These are phyloP conservation scores for Pica pica DNA, from an alignment of 2,113 vertebrate genomes.

Conservation along the genomic window DNA sequence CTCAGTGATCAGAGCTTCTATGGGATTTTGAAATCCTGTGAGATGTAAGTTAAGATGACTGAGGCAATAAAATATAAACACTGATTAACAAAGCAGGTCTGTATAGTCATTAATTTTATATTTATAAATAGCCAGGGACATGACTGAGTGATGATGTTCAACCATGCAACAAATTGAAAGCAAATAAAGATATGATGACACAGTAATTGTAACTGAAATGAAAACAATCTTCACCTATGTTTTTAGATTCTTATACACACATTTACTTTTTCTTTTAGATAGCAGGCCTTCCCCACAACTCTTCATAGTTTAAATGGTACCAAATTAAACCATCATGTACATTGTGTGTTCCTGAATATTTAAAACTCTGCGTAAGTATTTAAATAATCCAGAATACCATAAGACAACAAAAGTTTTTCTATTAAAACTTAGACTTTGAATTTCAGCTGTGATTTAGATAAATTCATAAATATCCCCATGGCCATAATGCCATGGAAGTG, in stretches of 20 bases:
- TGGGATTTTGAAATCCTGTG: background rate
- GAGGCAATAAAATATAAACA: background rate
- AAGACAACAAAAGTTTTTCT: background rate
- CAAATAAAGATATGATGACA: conserved; percentile 43
- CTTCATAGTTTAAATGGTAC: background rate
- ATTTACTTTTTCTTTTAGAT: background rate
- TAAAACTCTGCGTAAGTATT: background rate
- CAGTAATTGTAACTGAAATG: conserved; percentile 1
- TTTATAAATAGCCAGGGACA: background rate
- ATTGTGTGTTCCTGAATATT: background rate
- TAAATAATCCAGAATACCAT: background rate
- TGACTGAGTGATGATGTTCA: background rate
- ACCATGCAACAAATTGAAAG: conserved; percentile 51
- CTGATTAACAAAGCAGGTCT: conserved; percentile 17
- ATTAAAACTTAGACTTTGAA: background rate
- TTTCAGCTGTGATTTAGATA: background rate
- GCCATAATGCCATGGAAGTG: background rate
- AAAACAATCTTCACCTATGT: background rate
- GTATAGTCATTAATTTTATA: conserved; percentile 17
- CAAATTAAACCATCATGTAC: background rate
- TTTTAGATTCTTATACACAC: background rate
- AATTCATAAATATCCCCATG: background rate
- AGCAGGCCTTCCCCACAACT: background rate
- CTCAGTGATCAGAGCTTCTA: background rate
- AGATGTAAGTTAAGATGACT: background rate